A percentile compares a stretch with the other conserved stretches of the same genome.
Evolutionary conservation across 2,113 vertebrate genomes (phyloP).

Genomic region (Ceuthmochares aereus): DNA sequence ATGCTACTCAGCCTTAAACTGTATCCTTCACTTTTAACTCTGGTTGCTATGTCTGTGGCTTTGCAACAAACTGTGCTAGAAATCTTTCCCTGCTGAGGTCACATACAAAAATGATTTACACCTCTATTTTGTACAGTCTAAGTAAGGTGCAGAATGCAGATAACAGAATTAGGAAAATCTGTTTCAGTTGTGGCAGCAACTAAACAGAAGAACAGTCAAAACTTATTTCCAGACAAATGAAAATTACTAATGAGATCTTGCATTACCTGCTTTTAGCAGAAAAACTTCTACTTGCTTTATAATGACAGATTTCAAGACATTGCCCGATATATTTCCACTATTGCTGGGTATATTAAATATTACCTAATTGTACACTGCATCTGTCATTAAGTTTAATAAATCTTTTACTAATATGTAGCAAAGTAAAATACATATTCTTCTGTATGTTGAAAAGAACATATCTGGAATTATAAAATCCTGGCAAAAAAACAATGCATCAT

Average conservation of each 20-base stretch:
- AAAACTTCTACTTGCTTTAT: background rate
- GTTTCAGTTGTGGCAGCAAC: background rate
- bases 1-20: background rate
- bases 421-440: background rate
- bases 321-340: background rate
- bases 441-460: background rate
- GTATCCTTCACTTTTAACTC: background rate
- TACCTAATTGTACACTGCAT: background rate
- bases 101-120: constrained; percentile 10
- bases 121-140: background rate
- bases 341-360: background rate
- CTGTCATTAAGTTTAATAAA: constrained; percentile 4
- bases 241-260: background rate
- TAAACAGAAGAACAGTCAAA: constrained; percentile 31
- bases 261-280: background rate
- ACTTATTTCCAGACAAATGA: constrained; percentile 26
- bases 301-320: background rate
- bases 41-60: background rate
- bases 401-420: background rate
- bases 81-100: background rate
- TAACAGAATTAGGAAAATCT: background rate
- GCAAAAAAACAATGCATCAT: background rate
- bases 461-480: background rate
- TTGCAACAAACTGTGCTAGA: background rate
- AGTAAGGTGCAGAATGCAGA: background rate